Base-by-base conservation (phyloP, 1,140 invertebrate species). In the Heliconius hewitsoni region DNA sequence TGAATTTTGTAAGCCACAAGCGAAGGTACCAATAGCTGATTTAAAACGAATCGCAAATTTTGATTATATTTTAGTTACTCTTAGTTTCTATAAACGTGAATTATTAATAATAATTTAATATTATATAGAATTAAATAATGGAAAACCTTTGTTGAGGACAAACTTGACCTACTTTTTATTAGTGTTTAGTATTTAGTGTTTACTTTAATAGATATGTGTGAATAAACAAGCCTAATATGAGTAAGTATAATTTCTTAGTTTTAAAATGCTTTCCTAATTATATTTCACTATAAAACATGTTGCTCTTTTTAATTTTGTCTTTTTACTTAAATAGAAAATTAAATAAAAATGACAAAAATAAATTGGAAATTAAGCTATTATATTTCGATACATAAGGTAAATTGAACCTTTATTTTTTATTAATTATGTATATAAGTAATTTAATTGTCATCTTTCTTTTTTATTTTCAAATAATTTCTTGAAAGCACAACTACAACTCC, bases 1-100 rank as follows among this genome's bases (percentile, higher is more conserved):
- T 93, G 91, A 92, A 89, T 93, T 92, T 92, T 89, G 91, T 91
- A 87, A 88, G 92, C 92, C 60, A 91, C 89, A 90, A 84, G 83
- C 88, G 88, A 90, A 86, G 84, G 89, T 87, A 87, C 88, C 85
- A 83, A 66, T 66, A 30, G 83, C 86, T 82, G 82, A 79, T 66
- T 66, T 66, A 27, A 66, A 46, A 66, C 27, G 60, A 27, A 66
- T 66, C 9, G 60, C 60, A 66, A 66, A 66, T 66, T 66, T 66
- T 66, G 23, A 27, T 30, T 27, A 30, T 30, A 57, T 52, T 52
- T 19, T 19, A 52, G 50, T 52, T 57, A 30, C 60, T 66, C 30
- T 66, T 66, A 16, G 60, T 66, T 27, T 66, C 23, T n/a, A 66
- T 66, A 66, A 30, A 66, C 60, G 11, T 13, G 60, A 30, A 66